Evolutionary conservation across 2,113 vertebrate genomes (phyloP).

Genomic region (Cynopterus brachyotis): DNA sequence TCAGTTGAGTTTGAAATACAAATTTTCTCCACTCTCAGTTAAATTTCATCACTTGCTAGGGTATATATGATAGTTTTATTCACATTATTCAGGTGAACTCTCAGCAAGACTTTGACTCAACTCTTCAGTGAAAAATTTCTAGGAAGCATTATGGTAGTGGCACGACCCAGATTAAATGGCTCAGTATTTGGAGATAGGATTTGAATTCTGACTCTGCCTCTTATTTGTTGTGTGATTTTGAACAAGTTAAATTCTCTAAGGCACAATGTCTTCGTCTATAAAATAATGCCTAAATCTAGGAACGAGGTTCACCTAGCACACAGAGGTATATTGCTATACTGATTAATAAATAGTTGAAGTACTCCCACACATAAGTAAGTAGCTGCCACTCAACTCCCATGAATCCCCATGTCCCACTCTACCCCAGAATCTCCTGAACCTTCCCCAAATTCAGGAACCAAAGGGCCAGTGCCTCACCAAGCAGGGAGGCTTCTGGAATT

Average conservation of each 20-base stretch:
- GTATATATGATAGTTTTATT: neutral
- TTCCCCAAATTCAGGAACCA: neutral
- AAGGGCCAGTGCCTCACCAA: neutral
- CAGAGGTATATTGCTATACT: neutral
- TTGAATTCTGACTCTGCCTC: neutral
- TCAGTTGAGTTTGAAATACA: neutral
- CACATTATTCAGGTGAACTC: neutral
- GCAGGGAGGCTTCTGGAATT: neutral
- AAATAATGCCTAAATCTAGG: neutral
- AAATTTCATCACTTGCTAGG: neutral
- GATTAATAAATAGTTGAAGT: neutral
- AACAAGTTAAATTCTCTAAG: neutral
- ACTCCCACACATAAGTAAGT: neutral
- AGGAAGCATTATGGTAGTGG: neutral
- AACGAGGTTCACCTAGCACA: neutral
- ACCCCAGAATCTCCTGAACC: neutral
- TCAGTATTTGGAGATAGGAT: neutral
- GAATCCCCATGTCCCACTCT: neutral
- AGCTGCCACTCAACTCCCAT: neutral
- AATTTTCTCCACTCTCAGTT: neutral
- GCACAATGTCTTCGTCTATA: neutral
- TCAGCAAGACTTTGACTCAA: neutral
- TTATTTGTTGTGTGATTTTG: neutral
- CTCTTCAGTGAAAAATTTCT: neutral
- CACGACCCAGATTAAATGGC: neutral